Evolutionary conservation across 2,797 vertebrate genomes (phyloP).

Genomic region (Crenuchus spilurus): DNA sequence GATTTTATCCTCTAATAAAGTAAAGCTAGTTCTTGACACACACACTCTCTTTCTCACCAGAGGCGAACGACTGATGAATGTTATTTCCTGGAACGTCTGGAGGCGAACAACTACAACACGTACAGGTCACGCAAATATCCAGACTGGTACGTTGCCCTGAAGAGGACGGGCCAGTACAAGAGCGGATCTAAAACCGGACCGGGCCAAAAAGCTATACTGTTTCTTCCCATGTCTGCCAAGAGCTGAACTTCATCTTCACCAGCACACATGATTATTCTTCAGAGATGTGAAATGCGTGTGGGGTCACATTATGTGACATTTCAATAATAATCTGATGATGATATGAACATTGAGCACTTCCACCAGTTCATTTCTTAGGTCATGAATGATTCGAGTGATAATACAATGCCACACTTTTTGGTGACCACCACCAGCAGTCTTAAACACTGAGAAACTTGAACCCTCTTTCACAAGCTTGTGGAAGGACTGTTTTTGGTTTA

Average conservation of each 20-base stretch:
- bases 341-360: too few relatives aligned
- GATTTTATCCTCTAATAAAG: background rate
- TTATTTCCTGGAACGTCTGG: constrained; percentile 92
- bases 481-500: background rate
- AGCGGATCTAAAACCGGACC: constrained; percentile 90
- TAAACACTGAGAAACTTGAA: background rate
- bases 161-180: constrained; percentile 95
- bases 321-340: too few relatives aligned
- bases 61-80: constrained; percentile 94
- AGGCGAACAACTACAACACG: constrained; percentile 98
- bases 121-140: constrained; percentile 95
- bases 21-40: background rate
- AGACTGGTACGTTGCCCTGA: constrained; percentile 95
- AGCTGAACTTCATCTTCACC: constrained; percentile 30
- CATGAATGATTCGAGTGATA: background rate
- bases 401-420: background rate
- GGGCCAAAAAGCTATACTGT: constrained; percentile 98
- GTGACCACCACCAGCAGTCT: background rate
- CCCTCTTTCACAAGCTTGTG: background rate
- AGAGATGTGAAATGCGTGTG: constrained; percentile 62
- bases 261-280: constrained; percentile 2
- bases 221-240: constrained; percentile 94
- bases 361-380: too few relatives aligned
- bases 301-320: too few relatives aligned
- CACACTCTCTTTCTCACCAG: constrained; percentile 66